Evolutionary conservation across 1,140 invertebrate species (phyloP).

Genomic region (Papilio dardanus): DNA sequence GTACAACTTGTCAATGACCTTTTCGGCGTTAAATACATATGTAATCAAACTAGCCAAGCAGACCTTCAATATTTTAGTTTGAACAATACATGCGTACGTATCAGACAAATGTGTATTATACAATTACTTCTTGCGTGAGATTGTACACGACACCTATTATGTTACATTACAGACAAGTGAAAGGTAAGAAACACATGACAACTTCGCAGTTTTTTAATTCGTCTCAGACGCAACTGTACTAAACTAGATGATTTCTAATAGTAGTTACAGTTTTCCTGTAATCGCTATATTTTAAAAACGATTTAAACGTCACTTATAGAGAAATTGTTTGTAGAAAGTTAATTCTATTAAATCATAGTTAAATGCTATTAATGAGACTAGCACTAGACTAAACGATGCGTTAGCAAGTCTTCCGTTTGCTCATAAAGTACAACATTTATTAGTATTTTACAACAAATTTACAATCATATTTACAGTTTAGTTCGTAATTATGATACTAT

Average conservation of each 20-base stretch:
- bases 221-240: constrained; percentile 42
- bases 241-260: constrained; percentile 30
- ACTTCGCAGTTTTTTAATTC: constrained; percentile 47
- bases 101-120: constrained; percentile 35
- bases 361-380: constrained; percentile 18
- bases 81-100: constrained; percentile 9
- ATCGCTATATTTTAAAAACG: constrained; percentile 23
- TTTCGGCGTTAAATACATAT: constrained; percentile 24
- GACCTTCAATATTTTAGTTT: constrained; percentile 32
- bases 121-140: constrained; percentile 59
- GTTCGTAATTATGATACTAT: neutral
- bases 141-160: constrained; percentile 40
- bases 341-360: constrained; percentile 35
- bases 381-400: constrained; percentile 12
- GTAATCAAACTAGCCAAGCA: constrained; percentile 11
- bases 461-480: neutral
- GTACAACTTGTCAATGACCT: constrained; percentile 26
- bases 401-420: constrained; percentile 25
- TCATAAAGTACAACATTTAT: neutral
- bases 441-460: neutral
- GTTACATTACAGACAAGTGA: constrained; percentile 49
- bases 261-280: constrained; percentile 28
- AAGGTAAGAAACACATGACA: constrained; percentile 47
- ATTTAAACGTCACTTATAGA: constrained; percentile 28
- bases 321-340: constrained; percentile 34